Conservation (phyloP, 2,797 vertebrate species). For the Anniella stebbinsi region DNA sequence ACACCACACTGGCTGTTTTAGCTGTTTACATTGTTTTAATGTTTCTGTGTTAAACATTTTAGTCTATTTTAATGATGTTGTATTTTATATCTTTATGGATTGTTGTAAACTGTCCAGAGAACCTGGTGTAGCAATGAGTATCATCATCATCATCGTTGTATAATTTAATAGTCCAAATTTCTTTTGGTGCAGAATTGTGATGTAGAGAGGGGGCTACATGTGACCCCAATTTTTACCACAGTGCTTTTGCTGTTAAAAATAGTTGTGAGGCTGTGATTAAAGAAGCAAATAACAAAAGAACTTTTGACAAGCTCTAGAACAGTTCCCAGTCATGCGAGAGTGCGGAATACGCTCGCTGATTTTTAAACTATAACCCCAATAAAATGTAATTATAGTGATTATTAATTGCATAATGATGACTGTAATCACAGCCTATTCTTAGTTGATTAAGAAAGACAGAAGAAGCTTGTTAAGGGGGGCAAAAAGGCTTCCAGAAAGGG, state of each 20-base stretch:
- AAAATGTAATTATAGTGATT: conserved; percentile 80
- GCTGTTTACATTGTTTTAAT: too few relatives aligned
- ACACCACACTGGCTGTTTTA: too few relatives aligned
- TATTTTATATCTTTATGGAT: too few relatives aligned
- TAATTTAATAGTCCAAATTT: background rate
- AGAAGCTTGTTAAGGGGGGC: conserved; percentile 52
- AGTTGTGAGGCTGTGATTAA: conserved; percentile 33
- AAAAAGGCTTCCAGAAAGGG: conserved; percentile 60
- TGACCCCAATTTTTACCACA: background rate
- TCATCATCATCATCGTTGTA: too few relatives aligned
- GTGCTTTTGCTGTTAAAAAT: conserved; percentile 15
- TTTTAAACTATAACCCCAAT: conserved; percentile 76
- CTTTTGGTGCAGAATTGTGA: background rate
- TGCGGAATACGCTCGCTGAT: conserved; percentile 71
- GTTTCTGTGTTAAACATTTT: too few relatives aligned
- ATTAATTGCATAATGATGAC: conserved; percentile 80
- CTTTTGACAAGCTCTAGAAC: conserved; percentile 77
- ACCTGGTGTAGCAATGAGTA: too few relatives aligned
- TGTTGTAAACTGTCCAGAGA: too few relatives aligned
- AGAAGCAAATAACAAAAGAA: conserved; percentile 63
- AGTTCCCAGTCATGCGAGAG: conserved; percentile 71
- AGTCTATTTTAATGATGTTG: too few relatives aligned
- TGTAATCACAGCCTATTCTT: conserved; percentile 78
- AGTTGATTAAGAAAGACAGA: conserved; percentile 79
- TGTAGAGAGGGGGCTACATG: background rate